Base-by-base conservation (phyloP, 2,797 vertebrate genomes). In the Thunnus albacares region DNA sequence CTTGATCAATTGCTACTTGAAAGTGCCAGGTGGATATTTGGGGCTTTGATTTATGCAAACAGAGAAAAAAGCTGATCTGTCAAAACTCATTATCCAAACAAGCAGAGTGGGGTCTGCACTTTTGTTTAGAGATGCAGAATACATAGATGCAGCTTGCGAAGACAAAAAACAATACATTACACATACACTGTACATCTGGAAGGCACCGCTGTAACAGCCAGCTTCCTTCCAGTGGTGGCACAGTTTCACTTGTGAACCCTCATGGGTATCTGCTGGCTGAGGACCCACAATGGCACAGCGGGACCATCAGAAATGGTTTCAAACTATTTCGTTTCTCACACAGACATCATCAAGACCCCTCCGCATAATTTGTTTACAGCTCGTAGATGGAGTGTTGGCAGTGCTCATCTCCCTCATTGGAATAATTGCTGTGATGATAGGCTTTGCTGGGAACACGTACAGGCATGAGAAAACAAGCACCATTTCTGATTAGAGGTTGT, bases 381-480 rank as follows among this genome's bases (percentile, higher is more conserved):
- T 86, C 57, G 2, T 80, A 89, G 88, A 93, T 81, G 72, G 79
- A 88, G 89, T 64, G 84, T 82, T 92, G 89, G 88, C 91, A 85
- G 75, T 41, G 76, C 81, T 86, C 71, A 63, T 89, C 82, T 81
- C 63, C 83, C 89, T 90, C 88, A 1, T 83, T 63, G 87, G 85
- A 90, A 90, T 95, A 94, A 93, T 93, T 94, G 89, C 87, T 89
- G 86, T 91, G 91, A 93, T 92, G 92, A 95, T 84, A 74, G 80
- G 82, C 82, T 91, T 94, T 80, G 67, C 84, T 74, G 71, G 71
- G 78, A 89, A 90, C 86, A 82, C 2, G 68, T 79, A 84, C 79
- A 75, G 77, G 62, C 92, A 83, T 89, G 87, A 82, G 77, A 87
- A 90, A 87, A 90, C 87, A 92, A 83, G 91, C 83, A 73, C 69